Conservation (phyloP, 2,113 vertebrate genomes). For the Ceyx cyanopectus region DNA sequence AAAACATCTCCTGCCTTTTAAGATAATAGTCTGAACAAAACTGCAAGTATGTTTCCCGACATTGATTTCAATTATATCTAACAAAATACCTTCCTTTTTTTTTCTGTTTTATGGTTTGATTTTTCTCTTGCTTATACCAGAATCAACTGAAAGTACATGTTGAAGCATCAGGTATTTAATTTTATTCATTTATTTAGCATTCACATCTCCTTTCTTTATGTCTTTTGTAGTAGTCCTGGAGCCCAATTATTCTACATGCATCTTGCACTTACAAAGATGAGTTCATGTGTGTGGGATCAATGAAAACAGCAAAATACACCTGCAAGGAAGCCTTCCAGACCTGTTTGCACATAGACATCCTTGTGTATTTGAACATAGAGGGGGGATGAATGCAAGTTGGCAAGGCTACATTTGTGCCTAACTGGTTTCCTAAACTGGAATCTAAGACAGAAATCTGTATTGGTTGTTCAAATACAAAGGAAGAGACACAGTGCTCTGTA, state of each 20-base stretch:
- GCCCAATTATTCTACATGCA: background rate
- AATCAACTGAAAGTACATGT: background rate
- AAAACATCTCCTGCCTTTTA: background rate
- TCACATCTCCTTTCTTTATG: background rate
- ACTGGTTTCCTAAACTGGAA: background rate
- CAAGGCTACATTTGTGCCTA: background rate
- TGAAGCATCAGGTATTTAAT: background rate
- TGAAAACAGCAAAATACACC: background rate
- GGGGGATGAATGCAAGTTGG: background rate
- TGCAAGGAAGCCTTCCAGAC: background rate
- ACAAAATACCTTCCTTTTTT: background rate
- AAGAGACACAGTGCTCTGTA: background rate
- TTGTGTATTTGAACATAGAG: background rate
- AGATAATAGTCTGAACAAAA: background rate
- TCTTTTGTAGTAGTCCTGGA: background rate
- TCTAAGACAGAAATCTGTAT: background rate
- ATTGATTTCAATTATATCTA: background rate
- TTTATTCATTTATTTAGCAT: background rate
- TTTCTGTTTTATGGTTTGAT: background rate
- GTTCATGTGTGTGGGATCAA: background rate
- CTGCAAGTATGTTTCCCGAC: background rate
- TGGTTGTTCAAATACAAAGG: background rate
- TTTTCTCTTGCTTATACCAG: background rate
- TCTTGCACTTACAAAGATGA: background rate
- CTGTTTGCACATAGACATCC: background rate